Evolutionary conservation across 2,113 vertebrate species (phyloP).

Genomic region (Syrmaticus mikado): DNA sequence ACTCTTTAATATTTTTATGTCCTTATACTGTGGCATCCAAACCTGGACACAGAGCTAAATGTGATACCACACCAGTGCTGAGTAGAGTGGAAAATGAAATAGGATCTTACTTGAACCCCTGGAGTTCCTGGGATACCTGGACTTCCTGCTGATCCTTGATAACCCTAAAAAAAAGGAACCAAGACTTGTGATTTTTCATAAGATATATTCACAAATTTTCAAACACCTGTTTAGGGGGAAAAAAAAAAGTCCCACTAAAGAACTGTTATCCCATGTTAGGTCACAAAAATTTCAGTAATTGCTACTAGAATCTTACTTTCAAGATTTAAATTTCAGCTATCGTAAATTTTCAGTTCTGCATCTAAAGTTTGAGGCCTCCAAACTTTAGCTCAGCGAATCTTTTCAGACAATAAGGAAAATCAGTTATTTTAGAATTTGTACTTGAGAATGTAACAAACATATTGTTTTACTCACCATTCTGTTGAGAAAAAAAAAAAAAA

Average conservation of each 20-base stretch:
- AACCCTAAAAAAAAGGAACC: constrained; percentile 79
- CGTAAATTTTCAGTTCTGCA: neutral
- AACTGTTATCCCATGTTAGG: neutral
- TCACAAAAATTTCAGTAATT: neutral
- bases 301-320: neutral
- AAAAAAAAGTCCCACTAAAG: neutral
- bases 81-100: neutral
- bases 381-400: neutral
- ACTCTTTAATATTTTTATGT: neutral
- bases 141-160: constrained; percentile 85
- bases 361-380: neutral
- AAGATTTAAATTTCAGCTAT: neutral
- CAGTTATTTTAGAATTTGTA: neutral
- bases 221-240: neutral
- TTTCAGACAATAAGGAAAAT: neutral
- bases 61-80: neutral
- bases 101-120: constrained; percentile 84
- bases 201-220: neutral
- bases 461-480: neutral
- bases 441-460: neutral
- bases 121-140: constrained; percentile 85
- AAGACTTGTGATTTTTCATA: neutral
- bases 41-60: neutral
- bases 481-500: neutral
- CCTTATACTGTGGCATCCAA: neutral